A percentile compares a stretch with the other conserved stretches of the same genome.
These are phyloP conservation scores for Beroe forskalii DNA, from an alignment of 37 sponge, comb jelly and placozoan species.

Conservation along the genomic window DNA sequence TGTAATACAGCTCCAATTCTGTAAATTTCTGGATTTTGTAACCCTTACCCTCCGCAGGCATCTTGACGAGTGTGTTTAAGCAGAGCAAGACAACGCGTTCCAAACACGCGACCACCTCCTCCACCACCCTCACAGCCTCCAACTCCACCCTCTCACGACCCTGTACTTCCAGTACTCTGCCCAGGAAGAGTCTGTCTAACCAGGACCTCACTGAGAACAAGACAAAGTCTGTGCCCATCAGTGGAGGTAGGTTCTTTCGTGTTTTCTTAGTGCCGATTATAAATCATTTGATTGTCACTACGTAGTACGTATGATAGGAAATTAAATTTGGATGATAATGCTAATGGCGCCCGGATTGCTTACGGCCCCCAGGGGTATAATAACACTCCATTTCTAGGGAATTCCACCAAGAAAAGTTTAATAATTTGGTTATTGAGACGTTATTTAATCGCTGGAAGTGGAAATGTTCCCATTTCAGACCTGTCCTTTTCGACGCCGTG, in stretches of 20 bases:
- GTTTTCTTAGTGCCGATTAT: no score
- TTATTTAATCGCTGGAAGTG: no score
- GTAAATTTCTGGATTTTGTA: no score
- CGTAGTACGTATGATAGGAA: no score
- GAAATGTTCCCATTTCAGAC: background rate
- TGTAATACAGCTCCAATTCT: no score
- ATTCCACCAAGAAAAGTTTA: no score
- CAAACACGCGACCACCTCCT: slow-evolving; percentile 22
- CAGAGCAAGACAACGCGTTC: background rate
- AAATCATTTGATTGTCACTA: no score
- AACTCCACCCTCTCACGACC: background rate
- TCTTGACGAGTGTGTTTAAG: slow-evolving; percentile 57
- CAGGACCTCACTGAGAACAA: slow-evolving; percentile 15
- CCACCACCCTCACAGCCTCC: background rate
- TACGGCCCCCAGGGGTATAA: no score
- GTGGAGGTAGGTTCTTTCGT: background rate
- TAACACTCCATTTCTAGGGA: no score
- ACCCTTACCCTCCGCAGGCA: slow-evolving; percentile 39
- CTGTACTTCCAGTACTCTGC: background rate
- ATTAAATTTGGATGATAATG: no score
- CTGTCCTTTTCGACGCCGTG: slow-evolving; percentile 60
- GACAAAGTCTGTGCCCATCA: background rate
- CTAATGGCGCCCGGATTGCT: no score
- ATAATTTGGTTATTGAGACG: no score
- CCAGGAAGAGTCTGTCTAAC: slow-evolving; percentile 30